Percentiles rank a stretch among this genome's conserved stretches.
phyloP scores from a whole-genome alignment of 2,113 vertebrate species.

The Entomyzon cyanotis region DNA sequence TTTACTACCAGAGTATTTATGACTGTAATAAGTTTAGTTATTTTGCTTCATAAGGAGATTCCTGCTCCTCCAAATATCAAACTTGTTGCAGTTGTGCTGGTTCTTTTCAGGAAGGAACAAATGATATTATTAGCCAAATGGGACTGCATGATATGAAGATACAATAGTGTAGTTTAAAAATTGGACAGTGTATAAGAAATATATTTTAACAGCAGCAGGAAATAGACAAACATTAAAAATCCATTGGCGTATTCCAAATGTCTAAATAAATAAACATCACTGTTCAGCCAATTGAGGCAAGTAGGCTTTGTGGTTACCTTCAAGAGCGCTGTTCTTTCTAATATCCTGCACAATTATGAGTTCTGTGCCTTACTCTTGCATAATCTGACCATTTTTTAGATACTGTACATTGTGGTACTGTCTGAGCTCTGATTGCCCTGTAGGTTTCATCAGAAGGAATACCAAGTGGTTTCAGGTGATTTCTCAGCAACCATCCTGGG shows the following conservation, averaged over 20 bases:
- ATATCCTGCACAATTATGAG: neutral
- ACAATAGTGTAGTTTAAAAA: constrained; percentile 6
- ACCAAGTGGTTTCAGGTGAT: neutral
- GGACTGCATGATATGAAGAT: neutral
- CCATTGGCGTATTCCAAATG: neutral
- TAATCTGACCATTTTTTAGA: neutral
- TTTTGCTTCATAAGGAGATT: constrained; percentile 32
- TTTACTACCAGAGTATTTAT: constrained; percentile 53
- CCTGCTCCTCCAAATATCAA: neutral
- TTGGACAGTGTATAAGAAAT: neutral
- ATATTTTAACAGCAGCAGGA: neutral
- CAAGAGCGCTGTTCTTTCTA: neutral
- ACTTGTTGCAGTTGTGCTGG: neutral
- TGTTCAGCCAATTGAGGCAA: neutral
- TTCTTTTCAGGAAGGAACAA: constrained; percentile 16
- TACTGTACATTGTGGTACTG: neutral
- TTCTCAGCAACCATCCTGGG: neutral
- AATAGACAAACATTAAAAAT: constrained; percentile 16
- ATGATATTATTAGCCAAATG: constrained; percentile 24
- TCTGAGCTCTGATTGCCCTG: neutral
- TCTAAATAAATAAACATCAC: constrained; percentile 7
- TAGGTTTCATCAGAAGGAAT: constrained; percentile 2
- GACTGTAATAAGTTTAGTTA: constrained; percentile 51
- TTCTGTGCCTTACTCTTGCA: neutral
- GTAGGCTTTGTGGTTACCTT: neutral